Evolutionary conservation across 2,888 invertebrate species (phyloP), one percentile per base, ranked within the genome.

Genomic region (Carpatolechia fugitivella): DNA sequence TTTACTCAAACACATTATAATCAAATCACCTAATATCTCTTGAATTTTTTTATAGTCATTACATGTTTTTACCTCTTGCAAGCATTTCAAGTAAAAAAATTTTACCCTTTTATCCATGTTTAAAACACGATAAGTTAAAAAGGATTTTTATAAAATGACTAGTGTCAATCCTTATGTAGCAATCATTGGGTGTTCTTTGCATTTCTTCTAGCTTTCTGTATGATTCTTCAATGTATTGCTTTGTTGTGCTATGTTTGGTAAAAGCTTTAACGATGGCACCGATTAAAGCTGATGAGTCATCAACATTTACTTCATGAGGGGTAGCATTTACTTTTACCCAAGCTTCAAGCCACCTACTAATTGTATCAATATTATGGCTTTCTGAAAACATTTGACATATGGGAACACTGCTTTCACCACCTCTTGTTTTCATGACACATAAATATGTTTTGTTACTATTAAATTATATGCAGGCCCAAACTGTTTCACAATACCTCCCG

Each of bases 231-330:
- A 59, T 49, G 55, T 61, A 61, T 36, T 61, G 58, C 49, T 55
- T 55, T 35, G 60, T 60, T 31, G 58, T 51, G 35, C 51, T 51
- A 56, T 56, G 54, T 52, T 49, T 56, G 40, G 61, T 59, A 58
- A 61, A 61, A 29, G 57, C 59, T 50, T 56, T 59, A 31, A 61
- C 55, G 48, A 48, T 54, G 31, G 61, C 58, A 40, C 59, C 57
- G 49, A 61, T 59, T 20, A 61, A 52, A 11, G 61, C 61, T 16
- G 56, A 56, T 18, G 61, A 59, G 31, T 61, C 61, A 46, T 61
- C 59, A 38, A 56, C 35, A 36, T 41, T 58, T 49, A 59, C 20
- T 41, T 41, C 41, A 20, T 41, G 20, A 20, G 41, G 41, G 18
- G 18, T 41, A 20, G 41, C 20, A 20, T 41, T 41, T 10, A 18